Conservation (phyloP, 2,113 vertebrate species). For the Neogobius melanostomus region DNA sequence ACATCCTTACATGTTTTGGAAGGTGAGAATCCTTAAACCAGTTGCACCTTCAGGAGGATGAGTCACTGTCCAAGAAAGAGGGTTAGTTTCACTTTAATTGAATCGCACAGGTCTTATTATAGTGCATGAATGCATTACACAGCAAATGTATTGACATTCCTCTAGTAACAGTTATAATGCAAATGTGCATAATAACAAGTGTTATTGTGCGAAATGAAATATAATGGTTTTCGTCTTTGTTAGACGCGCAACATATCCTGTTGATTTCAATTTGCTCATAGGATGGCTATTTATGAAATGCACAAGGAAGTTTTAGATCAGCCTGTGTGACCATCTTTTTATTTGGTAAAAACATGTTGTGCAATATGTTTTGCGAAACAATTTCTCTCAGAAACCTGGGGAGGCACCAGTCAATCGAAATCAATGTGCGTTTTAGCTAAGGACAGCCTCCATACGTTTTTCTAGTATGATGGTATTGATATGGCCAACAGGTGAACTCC, state of each 20-base stretch:
- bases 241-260: no score
- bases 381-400: slow-evolving; percentile 30
- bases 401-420: slow-evolving; percentile 11
- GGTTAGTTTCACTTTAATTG: slow-evolving; percentile 10
- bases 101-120: no score
- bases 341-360: slow-evolving; percentile 31
- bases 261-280: no score
- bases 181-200: no score
- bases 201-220: no score
- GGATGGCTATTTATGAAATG: background rate
- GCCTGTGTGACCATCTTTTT: slow-evolving; percentile 1
- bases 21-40: slow-evolving; percentile 55
- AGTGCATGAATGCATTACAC: no score
- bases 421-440: slow-evolving; percentile 17
- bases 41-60: slow-evolving; percentile 52
- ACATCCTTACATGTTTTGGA: slow-evolving; percentile 63
- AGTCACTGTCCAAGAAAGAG: slow-evolving; percentile 44
- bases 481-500: background rate
- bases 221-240: no score
- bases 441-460: background rate
- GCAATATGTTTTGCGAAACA: slow-evolving; percentile 52
- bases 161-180: no score
- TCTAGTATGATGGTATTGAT: no score
- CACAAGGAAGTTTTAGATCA: background rate
- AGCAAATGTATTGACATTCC: no score